phyloP scores from a whole-genome alignment of 2,113 vertebrate species.

The Rafetus swinhoei region DNA sequence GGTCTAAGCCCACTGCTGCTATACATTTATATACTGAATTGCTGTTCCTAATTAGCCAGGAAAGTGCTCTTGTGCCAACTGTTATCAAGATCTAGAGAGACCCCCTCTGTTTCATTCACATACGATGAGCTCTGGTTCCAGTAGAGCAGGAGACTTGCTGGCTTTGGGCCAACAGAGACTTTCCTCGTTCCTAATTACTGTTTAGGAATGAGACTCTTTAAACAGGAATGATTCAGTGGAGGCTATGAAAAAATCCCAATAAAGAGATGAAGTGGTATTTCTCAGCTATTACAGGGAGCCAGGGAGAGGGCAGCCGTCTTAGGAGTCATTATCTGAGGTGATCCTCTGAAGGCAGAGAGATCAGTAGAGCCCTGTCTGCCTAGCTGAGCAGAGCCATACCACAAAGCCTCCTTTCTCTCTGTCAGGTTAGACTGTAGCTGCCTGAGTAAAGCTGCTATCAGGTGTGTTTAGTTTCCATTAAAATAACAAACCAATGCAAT shows the following conservation, averaged over 20 bases:
- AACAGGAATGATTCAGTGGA: not conserved
- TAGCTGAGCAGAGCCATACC: not conserved
- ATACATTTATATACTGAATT: not conserved
- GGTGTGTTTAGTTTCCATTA: not conserved
- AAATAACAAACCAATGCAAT: not conserved
- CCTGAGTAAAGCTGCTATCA: not conserved
- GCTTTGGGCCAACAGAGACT: not conserved
- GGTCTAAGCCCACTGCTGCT: not conserved
- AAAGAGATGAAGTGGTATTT: not conserved
- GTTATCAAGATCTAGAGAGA: not conserved
- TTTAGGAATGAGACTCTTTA: not conserved
- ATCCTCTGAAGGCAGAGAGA: not conserved
- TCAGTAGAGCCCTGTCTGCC: not conserved
- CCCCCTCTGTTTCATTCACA: not conserved
- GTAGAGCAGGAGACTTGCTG: not conserved
- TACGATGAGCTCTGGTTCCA: constrained; percentile 8
- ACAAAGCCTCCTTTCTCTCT: not conserved
- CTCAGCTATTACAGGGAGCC: not conserved
- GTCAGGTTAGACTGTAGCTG: not conserved
- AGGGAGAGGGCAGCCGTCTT: not conserved
- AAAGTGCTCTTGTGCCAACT: not conserved
- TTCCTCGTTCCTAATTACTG: not conserved
- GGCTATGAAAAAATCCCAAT: constrained; percentile 19
- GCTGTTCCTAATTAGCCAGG: not conserved
- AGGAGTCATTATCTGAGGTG: not conserved